phyloP scores from a whole-genome alignment of 64 coral and sea anemone genomes.

The Pachyseris speciosa region DNA sequence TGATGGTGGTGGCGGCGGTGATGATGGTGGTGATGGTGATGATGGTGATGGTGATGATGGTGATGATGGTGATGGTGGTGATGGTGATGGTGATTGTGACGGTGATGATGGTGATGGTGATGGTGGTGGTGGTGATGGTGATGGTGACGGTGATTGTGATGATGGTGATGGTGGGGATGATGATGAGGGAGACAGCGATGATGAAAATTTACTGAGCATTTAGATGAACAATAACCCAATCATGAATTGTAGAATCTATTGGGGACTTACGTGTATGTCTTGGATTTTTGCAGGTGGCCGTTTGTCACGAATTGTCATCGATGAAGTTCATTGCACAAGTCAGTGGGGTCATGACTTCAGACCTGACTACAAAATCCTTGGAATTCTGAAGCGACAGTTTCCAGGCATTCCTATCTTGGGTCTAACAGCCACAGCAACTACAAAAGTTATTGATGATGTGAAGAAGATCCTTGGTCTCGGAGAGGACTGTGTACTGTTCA shows the following conservation, averaged over 20 bases:
- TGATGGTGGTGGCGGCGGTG: too few relatives aligned
- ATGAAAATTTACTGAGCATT: too few relatives aligned
- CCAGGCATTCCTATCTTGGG: slow-evolving; percentile 85
- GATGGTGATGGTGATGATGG: too few relatives aligned
- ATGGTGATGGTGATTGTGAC: too few relatives aligned
- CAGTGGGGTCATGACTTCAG: slow-evolving; percentile 99
- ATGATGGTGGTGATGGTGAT: too few relatives aligned
- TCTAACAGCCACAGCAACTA: slow-evolving; percentile 97
- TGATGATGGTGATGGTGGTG: too few relatives aligned
- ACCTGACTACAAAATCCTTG: slow-evolving; percentile 98
- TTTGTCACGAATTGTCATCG: slow-evolving; percentile 91
- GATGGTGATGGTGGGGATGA: too few relatives aligned
- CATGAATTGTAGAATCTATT: neutral
- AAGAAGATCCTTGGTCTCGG: slow-evolving; percentile 87
- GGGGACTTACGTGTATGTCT: neutral
- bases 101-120: too few relatives aligned
- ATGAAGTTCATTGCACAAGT: slow-evolving; percentile 97
- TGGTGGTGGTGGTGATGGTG: too few relatives aligned
- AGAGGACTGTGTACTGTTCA: slow-evolving; percentile 85
- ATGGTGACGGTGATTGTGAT: too few relatives aligned
- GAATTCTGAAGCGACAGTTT: slow-evolving; percentile 97
- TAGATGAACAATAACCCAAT: neutral
- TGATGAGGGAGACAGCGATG: too few relatives aligned
- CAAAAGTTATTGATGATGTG: slow-evolving; percentile 93
- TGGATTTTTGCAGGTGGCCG: slow-evolving; percentile 45